Evolutionary conservation across 2,888 invertebrate genomes (phyloP), one percentile per base, ranked within the genome.

Genomic region (Rugalucina vietnamica): DNA sequence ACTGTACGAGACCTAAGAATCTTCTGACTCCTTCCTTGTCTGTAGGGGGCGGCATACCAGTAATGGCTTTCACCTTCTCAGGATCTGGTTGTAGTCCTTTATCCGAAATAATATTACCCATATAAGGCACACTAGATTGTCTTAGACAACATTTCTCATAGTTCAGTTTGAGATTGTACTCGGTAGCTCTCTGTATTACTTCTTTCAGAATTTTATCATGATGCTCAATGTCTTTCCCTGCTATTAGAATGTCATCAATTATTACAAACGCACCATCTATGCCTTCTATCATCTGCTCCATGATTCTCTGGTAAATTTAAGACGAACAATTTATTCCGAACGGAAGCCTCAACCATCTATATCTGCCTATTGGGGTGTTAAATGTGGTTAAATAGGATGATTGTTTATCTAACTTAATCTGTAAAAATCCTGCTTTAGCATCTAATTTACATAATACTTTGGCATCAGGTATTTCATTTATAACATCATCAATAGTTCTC

Each of bases 341-440:
- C 1, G 89, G 88, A 1, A 90, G 76, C 0, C 85, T 79, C 0
- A 87, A 73, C 89, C 87, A 90, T 27, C 89, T 43, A 39, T 82
- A 89, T 24, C 89, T 37, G 14, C 90, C 89, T 36, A 89, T 76
- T 14, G 88, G 88, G 0, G 89, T 89, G 70, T 90, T 90, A 72
- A 91, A 90, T 0, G 87, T 91, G 32, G 90, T 91, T 21, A 91
- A 72, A 32, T 78, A 83, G 0, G 85, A 88, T 12, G 88, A 88
- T 14, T 79, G 54, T n/a, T 50, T 49, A 50, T 89, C 86, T 8
- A 90, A 81, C 72, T 80, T 81, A 5, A 90, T 89, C 73, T 90
- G 90, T 49, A 84, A 57, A 54, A 88, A 90, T 49, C 89, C 88
- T 12, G 84, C 79, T 73, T 89, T 91, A 32, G 29, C 29, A 27